A percentile compares a stretch with the other conserved stretches of the same genome.
These are phyloP conservation scores for Solea senegalensis DNA, from an alignment of 2,113 vertebrate species.

Conservation along the genomic window DNA sequence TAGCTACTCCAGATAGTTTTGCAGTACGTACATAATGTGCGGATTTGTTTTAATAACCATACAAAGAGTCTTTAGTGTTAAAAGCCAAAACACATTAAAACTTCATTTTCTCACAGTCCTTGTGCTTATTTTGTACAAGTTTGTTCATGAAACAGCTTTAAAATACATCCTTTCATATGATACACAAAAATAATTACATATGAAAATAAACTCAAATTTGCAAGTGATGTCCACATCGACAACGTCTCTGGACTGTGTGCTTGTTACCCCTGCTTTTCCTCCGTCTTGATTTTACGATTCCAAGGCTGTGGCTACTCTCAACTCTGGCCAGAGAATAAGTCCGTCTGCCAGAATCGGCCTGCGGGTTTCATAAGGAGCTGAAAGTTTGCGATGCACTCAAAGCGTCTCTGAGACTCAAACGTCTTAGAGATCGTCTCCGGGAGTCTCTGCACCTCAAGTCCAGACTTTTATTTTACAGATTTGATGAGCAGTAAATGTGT, in stretches of 20 bases:
- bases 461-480: too few relatives aligned
- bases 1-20: not conserved
- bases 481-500: too few relatives aligned
- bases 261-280: conserved; percentile 34
- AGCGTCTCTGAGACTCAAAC: not conserved
- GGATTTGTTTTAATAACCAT: not conserved
- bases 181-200: conserved; percentile 14
- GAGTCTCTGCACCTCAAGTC: not conserved
- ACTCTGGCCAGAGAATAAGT: conserved; percentile 47
- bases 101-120: conserved; percentile 13
- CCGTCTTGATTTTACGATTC: conserved; percentile 51
- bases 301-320: conserved; percentile 67
- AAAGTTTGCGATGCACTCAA: conserved; percentile 17
- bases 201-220: conserved; percentile 42
- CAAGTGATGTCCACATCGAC: conserved; percentile 36
- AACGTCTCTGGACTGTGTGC: conserved; percentile 35
- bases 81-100: conserved; percentile 2
- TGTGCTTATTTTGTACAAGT: conserved; percentile 4
- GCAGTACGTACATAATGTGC: not conserved
- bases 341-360: conserved; percentile 35
- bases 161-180: conserved; percentile 10
- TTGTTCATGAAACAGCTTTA: conserved; percentile 27
- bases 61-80: not conserved
- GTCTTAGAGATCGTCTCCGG: not conserved
- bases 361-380: conserved; percentile 41